These are phyloP conservation scores for Percopsis omiscomaycus DNA, from an alignment of 2,797 vertebrate species.

Conservation along the genomic window DNA sequence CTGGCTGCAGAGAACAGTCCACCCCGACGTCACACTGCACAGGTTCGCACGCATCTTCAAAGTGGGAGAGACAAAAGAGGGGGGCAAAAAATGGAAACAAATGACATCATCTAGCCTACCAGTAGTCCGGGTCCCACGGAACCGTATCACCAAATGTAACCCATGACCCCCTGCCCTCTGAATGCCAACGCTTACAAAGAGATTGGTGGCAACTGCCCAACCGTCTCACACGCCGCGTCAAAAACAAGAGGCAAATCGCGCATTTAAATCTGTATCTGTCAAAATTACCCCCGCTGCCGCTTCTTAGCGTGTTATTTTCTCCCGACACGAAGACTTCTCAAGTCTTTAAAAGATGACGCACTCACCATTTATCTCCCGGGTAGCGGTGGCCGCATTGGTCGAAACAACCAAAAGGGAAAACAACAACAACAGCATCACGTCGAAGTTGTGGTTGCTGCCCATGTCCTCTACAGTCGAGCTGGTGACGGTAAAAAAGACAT, in stretches of 20 bases:
- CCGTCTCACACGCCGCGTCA: too few species aligned
- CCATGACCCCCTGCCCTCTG: too few species aligned
- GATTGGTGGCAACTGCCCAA: too few species aligned
- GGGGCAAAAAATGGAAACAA: neutral
- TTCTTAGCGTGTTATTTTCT: too few species aligned
- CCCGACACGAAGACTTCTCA: too few species aligned
- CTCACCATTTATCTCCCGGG: constrained; percentile 4
- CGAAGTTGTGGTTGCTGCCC: constrained; percentile 1
- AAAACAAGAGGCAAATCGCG: too few species aligned
- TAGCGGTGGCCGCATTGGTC: neutral
- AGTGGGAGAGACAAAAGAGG: neutral
- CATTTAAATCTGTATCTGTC: too few species aligned
- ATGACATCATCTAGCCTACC: constrained; percentile 2
- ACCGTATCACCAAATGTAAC: too few species aligned
- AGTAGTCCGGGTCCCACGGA: too few species aligned
- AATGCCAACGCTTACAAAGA: too few species aligned
- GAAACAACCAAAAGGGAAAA: neutral
- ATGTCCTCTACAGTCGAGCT: neutral
- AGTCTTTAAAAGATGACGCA: constrained; percentile 8
- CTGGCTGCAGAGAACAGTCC: neutral
- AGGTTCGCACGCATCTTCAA: constrained; percentile 5
- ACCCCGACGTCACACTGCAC: neutral
- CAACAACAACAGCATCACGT: neutral
- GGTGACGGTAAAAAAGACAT: neutral
- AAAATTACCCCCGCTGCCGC: too few species aligned